Evolutionary conservation across 1,140 invertebrate species (phyloP).

Genomic region (Tenebrio molitor): DNA sequence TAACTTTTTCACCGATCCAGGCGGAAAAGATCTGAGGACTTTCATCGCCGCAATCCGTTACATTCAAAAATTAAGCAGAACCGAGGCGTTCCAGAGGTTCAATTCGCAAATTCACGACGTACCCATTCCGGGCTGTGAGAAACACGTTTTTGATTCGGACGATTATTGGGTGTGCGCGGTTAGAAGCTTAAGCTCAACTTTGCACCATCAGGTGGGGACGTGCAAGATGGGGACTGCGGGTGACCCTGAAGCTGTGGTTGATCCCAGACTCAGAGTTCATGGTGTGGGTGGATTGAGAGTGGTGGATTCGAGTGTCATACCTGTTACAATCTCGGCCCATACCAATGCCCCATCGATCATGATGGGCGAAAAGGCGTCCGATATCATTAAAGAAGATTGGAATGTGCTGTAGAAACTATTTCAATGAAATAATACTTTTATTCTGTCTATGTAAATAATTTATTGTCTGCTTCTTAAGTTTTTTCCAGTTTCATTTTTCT

Average conservation of each 20-base stretch:
- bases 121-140: constrained; percentile 52
- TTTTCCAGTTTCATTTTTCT: no score
- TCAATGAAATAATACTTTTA: no score
- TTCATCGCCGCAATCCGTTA: constrained; percentile 50
- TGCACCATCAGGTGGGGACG: constrained; percentile 77
- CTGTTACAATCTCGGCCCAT: constrained; percentile 77
- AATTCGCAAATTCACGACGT: constrained; percentile 26
- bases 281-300: constrained; percentile 78
- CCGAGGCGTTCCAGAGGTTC: constrained; percentile 45
- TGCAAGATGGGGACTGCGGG: constrained; percentile 80
- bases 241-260: constrained; percentile 79
- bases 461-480: no score
- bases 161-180: constrained; percentile 67
- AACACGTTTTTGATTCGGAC: constrained; percentile 43
- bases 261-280: constrained; percentile 76
- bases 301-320: constrained; percentile 82
- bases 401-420: constrained; percentile 56
- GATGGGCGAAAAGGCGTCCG: constrained; percentile 88
- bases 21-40: constrained; percentile 64
- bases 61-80: constrained; percentile 42
- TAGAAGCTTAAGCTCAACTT: constrained; percentile 70
- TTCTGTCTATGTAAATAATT: no score
- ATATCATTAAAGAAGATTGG: constrained; percentile 80
- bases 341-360: constrained; percentile 82
- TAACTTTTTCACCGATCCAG: constrained; percentile 71